phyloP scores from a whole-genome alignment of 2,797 vertebrate species.

The Aotus griseimembra region DNA sequence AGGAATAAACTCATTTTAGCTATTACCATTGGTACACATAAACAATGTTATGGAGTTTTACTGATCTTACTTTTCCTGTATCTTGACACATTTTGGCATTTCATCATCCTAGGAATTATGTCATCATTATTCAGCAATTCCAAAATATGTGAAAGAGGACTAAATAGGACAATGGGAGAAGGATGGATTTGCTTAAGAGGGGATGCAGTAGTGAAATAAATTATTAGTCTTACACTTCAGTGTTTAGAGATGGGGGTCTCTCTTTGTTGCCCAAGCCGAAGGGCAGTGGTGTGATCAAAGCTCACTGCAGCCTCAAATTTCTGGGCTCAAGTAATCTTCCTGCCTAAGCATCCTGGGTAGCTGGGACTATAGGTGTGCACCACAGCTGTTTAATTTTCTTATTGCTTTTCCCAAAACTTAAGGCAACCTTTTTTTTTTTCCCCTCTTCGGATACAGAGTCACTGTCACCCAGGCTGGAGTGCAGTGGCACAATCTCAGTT shows the following conservation, averaged over 20 bases:
- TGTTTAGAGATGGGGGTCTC: too few species aligned
- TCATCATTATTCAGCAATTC: background rate
- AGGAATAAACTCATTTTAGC: background rate
- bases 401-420: constrained; percentile 4
- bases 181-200: constrained; percentile 9
- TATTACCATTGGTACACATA: background rate
- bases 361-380: too few species aligned
- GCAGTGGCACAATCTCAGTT: too few species aligned
- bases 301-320: too few species aligned
- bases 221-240: background rate
- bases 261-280: too few species aligned
- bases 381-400: background rate
- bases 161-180: background rate
- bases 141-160: background rate
- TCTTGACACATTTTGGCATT: constrained; percentile 29
- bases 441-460: too few species aligned
- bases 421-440: too few species aligned
- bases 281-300: too few species aligned
- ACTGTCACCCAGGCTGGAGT: too few species aligned
- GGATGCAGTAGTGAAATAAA: constrained; percentile 17
- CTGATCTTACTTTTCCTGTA: constrained; percentile 1
- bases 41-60: background rate
- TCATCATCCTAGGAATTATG: constrained; percentile 9
- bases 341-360: too few species aligned
- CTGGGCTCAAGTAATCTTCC: too few species aligned